A percentile compares a stretch with the other conserved stretches of the same genome.
phyloP scores from a whole-genome alignment of 2,113 vertebrate species.

The Kryptolebias marmoratus region DNA sequence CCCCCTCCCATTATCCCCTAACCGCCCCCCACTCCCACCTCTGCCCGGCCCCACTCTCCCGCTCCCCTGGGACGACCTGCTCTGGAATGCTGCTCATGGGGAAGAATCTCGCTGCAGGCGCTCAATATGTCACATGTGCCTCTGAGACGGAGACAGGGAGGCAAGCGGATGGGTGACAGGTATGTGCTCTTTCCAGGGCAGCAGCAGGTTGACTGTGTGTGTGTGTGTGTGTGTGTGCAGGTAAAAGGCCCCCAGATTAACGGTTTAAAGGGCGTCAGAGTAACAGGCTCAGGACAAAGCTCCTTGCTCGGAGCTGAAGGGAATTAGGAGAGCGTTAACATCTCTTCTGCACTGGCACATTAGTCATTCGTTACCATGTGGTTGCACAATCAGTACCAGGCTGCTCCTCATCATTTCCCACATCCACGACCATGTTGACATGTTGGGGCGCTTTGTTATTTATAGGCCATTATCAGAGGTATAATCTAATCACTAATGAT shows the following conservation, averaged over 20 bases:
- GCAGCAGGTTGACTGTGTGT: slow-evolving; percentile 44
- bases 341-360: slow-evolving; percentile 65
- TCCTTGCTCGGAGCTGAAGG: slow-evolving; percentile 44
- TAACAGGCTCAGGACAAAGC: slow-evolving; percentile 66
- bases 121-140: slow-evolving; percentile 77
- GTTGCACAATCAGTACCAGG: slow-evolving; percentile 61
- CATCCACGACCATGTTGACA: slow-evolving; percentile 62
- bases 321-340: slow-evolving; percentile 68
- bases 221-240: neutral
- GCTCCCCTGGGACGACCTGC: slow-evolving; percentile 74
- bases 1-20: neutral
- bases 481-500: slow-evolving; percentile 25
- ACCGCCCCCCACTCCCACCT: slow-evolving; percentile 39
- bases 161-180: slow-evolving; percentile 57
- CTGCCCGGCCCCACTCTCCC: slow-evolving; percentile 51
- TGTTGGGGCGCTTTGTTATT: slow-evolving; percentile 56
- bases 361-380: slow-evolving; percentile 67
- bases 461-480: slow-evolving; percentile 51
- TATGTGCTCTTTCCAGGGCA: slow-evolving; percentile 39
- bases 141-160: slow-evolving; percentile 23
- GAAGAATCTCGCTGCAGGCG: slow-evolving; percentile 82
- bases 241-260: slow-evolving; percentile 62
- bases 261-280: slow-evolving; percentile 67
- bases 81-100: slow-evolving; percentile 82
- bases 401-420: slow-evolving; percentile 44